Base-by-base conservation (phyloP, 2,888 invertebrate genomes). In the Dasypogon diadema region DNA sequence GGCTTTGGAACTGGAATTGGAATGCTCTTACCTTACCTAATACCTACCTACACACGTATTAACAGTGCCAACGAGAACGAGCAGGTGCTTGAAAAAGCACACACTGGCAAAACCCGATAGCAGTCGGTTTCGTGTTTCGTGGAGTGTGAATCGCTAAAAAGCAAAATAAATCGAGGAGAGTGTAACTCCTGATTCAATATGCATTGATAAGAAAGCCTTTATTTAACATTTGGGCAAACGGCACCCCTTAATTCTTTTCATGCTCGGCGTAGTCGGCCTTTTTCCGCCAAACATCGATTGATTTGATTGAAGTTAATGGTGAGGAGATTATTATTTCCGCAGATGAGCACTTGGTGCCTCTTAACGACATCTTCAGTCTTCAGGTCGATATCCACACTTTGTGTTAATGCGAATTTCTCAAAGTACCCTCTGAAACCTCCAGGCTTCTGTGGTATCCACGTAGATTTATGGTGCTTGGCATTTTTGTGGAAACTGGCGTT, bases 181-280 rank as follows among this genome's bases (percentile, higher is more conserved):
- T 63, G 22, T 14, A 63, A 34, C 63, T 63, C 63, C 63, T 42
- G 63, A 63, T 63, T 63, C 21, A 16, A 63, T 34, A 63, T 63
- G 34, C 42, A 63, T 63, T 37, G 63, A 63, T 63, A 63, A 63
- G 63, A 16, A 48, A 48, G 12, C 12, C 16, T 48, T 48, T 48
- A 48, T 12, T 48, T 48, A 16, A n/a, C 48, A 46, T 2, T 12
- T 8, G 26, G 30, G n/a, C 24, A 24, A 12, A n/a, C 8, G n/a
- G 1, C 12, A 16, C 26, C 30, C 26, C 58, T 30, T 30, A 30
- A 30, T 30, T 58, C 58, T 26, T 58, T 58, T 58, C 58, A 16
- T 24, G 58, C 30, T 58, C 26, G 16, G 24, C 30, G 58, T n/a
- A 58, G 14, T 26, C 58, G 30, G 58, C 5, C 14, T 30, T 24